Evolutionary conservation across 2,888 invertebrate genomes (phyloP), one percentile per base, ranked within the genome.

Genomic region (Ferrisia virgata): DNA sequence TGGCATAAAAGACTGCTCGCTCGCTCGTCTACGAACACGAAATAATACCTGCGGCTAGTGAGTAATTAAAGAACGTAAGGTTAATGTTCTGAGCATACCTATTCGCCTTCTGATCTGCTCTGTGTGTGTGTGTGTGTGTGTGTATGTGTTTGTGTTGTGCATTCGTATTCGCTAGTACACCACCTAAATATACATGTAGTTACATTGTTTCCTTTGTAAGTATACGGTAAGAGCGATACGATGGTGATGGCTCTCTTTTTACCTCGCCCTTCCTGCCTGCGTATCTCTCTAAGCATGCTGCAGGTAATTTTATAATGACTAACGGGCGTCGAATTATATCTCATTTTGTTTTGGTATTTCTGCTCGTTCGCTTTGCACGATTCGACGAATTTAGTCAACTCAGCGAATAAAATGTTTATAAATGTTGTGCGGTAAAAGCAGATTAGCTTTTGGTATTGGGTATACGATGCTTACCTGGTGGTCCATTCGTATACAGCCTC

Each of bases 41-140:
- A 36, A 76, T 76, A 76, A 76, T 76, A 76, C 72, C 72, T 76
- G 4, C 5, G 72, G 72, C 72, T 76, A 76, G 72, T n/a, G 72
- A 76, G 72, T 76, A 76, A 76, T 76, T 76, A 76, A 76, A 76
- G 72, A 76, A 76, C 72, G 36, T 76, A 76, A 76, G 72, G 72
- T 76, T 76, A 76, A 76, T 76, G 72, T 76, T 76, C 72, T 76
- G n/a, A n/a, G n/a, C n/a, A 4, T 13, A 8, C 72, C n/a, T 76
- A 31, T 36, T 18, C 36, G 72, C 72, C 36, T 76, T 76, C 36
- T 36, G 72, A 64, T 64, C 64, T 28, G 53, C 53, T 53, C 8
- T 53, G 22, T 22, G n/a, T n/a, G n/a, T n/a, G n/a, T n/a, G n/a
- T n/a, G n/a, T n/a, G n/a, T n/a, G n/a, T n/a, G n/a, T n/a, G n/a